phyloP scores from a whole-genome alignment of 2,888 invertebrate species.

The Pandemis cinnamomeana region DNA sequence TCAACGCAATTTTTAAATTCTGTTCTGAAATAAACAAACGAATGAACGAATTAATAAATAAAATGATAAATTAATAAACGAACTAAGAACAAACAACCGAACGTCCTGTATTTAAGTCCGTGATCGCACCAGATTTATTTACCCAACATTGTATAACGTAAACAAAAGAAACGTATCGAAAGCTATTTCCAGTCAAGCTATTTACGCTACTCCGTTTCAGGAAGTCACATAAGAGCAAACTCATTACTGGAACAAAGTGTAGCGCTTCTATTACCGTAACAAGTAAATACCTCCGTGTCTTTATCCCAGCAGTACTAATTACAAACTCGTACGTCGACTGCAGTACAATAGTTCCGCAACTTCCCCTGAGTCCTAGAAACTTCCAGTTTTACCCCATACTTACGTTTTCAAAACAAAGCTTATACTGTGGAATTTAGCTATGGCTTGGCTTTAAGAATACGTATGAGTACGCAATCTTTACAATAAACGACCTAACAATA shows the following conservation, averaged over 20 bases:
- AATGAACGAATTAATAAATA: too few species aligned
- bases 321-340: constrained; percentile 38
- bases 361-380: constrained; percentile 43
- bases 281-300: constrained; percentile 45
- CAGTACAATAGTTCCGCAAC: constrained; percentile 24
- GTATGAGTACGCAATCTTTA: not conserved
- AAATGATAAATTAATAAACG: too few species aligned
- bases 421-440: not conserved
- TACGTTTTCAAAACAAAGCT: constrained; percentile 11
- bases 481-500: not conserved
- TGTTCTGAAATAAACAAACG: too few species aligned
- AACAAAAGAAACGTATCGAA: constrained; percentile 1
- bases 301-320: constrained; percentile 50
- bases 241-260: constrained; percentile 23
- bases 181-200: not conserved
- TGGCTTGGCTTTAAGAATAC: not conserved
- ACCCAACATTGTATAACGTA: not conserved
- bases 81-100: too few species aligned
- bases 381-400: constrained; percentile 41
- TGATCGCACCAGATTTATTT: not conserved
- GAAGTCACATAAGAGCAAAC: constrained; percentile 24
- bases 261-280: constrained; percentile 20
- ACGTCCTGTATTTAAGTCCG: too few species aligned
- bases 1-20: too few species aligned
- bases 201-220: constrained; percentile 4